Base-by-base conservation (phyloP, 2,888 invertebrate genomes). In the Conus canariensis region DNA sequence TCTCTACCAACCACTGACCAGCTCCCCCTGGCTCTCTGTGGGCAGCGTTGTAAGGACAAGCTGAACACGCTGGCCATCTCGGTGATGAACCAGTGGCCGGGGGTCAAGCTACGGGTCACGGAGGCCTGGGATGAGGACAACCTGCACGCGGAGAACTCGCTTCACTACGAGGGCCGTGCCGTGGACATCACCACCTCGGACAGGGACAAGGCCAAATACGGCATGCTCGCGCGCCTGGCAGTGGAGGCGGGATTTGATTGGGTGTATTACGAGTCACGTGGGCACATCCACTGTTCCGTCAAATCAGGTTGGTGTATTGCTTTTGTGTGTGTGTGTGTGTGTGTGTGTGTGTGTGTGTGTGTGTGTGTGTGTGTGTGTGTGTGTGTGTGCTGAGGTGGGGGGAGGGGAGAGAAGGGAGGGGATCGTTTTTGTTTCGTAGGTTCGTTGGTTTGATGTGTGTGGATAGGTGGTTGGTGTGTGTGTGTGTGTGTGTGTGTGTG, bases 71-170 rank as follows among this genome's bases (percentile, higher is more conserved):
- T 99, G 95, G 99, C 99, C 90, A 98, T 99, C 96, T 98, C 98
- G 94, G 99, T 99, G 96, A 98, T 99, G 98, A 99, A 99, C 97
- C 98, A 98, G 96, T 99, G 99, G 99, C 99, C 99, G 0, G 98
- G 99, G n/a, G 98, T 99, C 92, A 97, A 97, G 94, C 97, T 99
- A 94, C 97, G 99, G 90, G 99, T 99, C 92, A 98, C 98, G 93
- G 99, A 99, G 96, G 99, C 98, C 90, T 99, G 99, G 99, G 98
- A 98, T 95, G 99, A 99, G 96, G 96, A 96, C 86, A 98, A 98
- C 95, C 98, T 98, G 95, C 97, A 97, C 90, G 94, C 94, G 12
- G 97, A 97, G 92, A 98, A 98, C 96, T 98, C 98, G 88, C 97
- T 99, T 94, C 99, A 99, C 97, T 99, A 99, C 97, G 99, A 99